Percentiles rank a stretch among this genome's conserved stretches.
These are phyloP conservation scores for Watsonalla cultraria DNA, from an alignment of 2,888 invertebrate genomes.

Conservation along the genomic window DNA sequence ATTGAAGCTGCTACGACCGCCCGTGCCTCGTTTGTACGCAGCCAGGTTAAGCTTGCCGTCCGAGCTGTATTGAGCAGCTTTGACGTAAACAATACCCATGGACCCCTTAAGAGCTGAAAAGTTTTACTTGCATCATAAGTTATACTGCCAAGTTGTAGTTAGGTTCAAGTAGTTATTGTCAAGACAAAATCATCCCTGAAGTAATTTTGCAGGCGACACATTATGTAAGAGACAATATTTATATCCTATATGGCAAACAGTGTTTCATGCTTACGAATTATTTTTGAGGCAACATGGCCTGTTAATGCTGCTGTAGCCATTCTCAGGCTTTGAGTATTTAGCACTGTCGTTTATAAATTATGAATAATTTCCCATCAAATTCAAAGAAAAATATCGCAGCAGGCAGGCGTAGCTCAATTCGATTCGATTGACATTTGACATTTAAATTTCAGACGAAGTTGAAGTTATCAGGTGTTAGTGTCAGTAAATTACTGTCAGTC, in stretches of 20 bases:
- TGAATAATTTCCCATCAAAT: slow-evolving; percentile 14
- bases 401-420: too few relatives aligned
- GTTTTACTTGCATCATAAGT: neutral
- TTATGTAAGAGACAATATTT: slow-evolving; percentile 58
- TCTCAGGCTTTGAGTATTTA: slow-evolving; percentile 37
- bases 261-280: slow-evolving; percentile 51
- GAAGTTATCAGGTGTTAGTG: too few relatives aligned
- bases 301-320: slow-evolving; percentile 66
- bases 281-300: slow-evolving; percentile 55
- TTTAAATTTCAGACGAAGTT: too few relatives aligned
- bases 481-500: too few relatives aligned
- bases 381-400: neutral
- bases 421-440: too few relatives aligned
- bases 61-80: slow-evolving; percentile 73
- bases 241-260: slow-evolving; percentile 5
- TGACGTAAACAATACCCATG: slow-evolving; percentile 66
- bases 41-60: slow-evolving; percentile 80
- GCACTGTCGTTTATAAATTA: neutral
- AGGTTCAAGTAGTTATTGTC: neutral
- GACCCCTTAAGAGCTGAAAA: slow-evolving; percentile 60
- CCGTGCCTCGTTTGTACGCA: slow-evolving; percentile 88
- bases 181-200: neutral
- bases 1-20: slow-evolving; percentile 97
- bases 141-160: neutral
- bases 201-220: slow-evolving; percentile 12